These are phyloP conservation scores for Lytechinus pictus DNA, from an alignment of 35 echinoderm and acorn worm species.

Conservation along the genomic window DNA sequence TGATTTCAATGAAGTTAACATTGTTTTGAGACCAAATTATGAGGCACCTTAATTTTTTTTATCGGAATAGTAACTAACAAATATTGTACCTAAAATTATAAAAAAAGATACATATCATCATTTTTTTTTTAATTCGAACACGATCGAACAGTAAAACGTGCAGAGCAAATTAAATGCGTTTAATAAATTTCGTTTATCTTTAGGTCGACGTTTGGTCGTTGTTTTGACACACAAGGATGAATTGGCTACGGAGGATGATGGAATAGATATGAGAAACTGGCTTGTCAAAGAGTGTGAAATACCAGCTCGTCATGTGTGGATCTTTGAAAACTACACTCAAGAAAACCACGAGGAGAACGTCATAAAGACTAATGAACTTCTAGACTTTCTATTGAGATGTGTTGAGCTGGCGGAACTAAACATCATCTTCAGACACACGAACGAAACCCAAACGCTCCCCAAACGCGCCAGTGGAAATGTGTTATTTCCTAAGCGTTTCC, in stretches of 20 bases:
- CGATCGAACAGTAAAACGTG: too few relatives aligned
- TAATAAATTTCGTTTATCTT: not conserved
- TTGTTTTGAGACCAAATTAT: too few relatives aligned
- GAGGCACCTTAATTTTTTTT: too few relatives aligned
- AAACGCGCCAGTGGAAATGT: too few relatives aligned
- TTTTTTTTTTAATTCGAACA: too few relatives aligned
- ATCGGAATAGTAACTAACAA: too few relatives aligned
- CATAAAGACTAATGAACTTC: not conserved
- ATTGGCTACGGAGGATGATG: not conserved
- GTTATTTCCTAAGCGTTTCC: too few relatives aligned
- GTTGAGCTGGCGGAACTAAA: not conserved
- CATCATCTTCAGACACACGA: not conserved
- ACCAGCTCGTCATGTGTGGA: not conserved
- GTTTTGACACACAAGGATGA: not conserved
- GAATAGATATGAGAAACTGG: not conserved
- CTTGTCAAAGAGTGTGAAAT: not conserved
- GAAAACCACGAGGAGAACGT: not conserved
- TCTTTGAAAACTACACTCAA: not conserved
- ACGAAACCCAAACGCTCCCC: not conserved
- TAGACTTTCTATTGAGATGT: not conserved
- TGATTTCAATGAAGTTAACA: too few relatives aligned
- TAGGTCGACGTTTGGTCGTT: not conserved
- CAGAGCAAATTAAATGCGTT: too few relatives aligned
- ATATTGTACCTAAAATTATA: too few relatives aligned
- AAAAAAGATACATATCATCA: too few relatives aligned